These are phyloP conservation scores for Eufriesea mexicana DNA, from an alignment of 1,140 invertebrate genomes.

Conservation along the genomic window DNA sequence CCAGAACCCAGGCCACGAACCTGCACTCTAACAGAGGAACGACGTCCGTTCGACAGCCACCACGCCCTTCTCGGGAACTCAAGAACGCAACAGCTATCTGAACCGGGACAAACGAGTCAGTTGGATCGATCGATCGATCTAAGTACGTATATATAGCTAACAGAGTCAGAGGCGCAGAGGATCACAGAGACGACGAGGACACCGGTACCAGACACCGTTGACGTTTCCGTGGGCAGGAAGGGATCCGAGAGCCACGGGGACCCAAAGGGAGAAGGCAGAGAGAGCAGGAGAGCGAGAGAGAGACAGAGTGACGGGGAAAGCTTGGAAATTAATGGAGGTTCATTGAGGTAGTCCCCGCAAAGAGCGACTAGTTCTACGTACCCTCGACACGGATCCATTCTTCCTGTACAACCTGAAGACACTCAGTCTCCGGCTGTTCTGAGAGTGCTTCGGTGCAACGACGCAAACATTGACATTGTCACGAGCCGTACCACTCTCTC, in stretches of 20 bases:
- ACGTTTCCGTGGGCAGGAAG: slow-evolving; percentile 30
- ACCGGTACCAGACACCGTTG: slow-evolving; percentile 21
- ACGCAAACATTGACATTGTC: slow-evolving; percentile 77
- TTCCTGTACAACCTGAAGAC: slow-evolving; percentile 61
- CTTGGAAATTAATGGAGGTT: slow-evolving; percentile 71
- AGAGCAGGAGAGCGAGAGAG: slow-evolving; percentile 7
- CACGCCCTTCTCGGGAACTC: background rate
- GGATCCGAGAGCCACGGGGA: background rate
- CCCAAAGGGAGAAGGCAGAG: background rate
- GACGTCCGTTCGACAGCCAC: background rate
- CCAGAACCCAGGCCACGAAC: no score
- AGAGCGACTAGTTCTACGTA: slow-evolving; percentile 57
- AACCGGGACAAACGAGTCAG: background rate
- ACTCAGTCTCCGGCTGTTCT: slow-evolving; percentile 61
- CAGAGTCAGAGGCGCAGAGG: background rate
- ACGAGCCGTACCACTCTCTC: slow-evolving; percentile 61
- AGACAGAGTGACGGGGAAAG: slow-evolving; percentile 30
- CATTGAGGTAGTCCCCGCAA: slow-evolving; percentile 67
- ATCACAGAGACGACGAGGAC: background rate
- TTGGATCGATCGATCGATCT: slow-evolving; percentile 6
- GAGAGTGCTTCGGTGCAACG: slow-evolving; percentile 68
- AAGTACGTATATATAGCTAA: background rate
- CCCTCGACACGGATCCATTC: slow-evolving; percentile 65
- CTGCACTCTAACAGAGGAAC: no score
- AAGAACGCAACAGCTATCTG: background rate